phyloP scores from a whole-genome alignment of 1,140 invertebrate species.

The Pogonomyrmex californicus region DNA sequence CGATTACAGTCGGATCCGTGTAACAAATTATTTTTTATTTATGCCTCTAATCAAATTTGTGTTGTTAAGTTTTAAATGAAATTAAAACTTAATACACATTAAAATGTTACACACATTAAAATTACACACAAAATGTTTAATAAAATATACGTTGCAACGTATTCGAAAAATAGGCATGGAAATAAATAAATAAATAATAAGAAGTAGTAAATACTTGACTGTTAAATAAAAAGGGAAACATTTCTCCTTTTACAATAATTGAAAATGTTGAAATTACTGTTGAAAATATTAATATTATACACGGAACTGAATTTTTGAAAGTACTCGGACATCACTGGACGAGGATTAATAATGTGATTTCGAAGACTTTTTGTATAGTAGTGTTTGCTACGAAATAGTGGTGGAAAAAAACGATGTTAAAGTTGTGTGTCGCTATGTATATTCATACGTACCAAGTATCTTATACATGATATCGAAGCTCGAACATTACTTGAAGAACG shows the following conservation, averaged over 20 bases:
- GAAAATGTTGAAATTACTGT: neutral
- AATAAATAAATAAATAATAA: neutral
- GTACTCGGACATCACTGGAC: neutral
- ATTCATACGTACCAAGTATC: neutral
- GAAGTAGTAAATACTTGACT: neutral
- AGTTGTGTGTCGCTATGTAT: slow-evolving; percentile 35
- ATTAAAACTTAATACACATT: too few species aligned
- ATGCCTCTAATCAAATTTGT: neutral
- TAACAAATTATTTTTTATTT: neutral
- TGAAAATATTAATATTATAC: slow-evolving; percentile 13
- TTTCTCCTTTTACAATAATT: neutral
- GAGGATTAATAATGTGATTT: slow-evolving; percentile 58
- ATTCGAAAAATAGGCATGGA: neutral
- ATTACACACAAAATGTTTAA: too few species aligned
- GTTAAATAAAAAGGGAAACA: neutral
- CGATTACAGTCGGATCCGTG: neutral
- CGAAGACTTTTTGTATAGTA: slow-evolving; percentile 45
- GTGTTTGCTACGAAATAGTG: slow-evolving; percentile 32
- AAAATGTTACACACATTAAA: too few species aligned
- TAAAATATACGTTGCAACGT: too few species aligned
- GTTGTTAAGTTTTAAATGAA: neutral
- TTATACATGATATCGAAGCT: slow-evolving; percentile 22
- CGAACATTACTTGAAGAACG: slow-evolving; percentile 1
- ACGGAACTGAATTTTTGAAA: neutral
- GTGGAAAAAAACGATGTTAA: slow-evolving; percentile 1